Percentiles rank a stretch among this genome's conserved stretches.
Conservation (phyloP, 2,113 vertebrate genomes). For the Vulpes vulpes region DNA sequence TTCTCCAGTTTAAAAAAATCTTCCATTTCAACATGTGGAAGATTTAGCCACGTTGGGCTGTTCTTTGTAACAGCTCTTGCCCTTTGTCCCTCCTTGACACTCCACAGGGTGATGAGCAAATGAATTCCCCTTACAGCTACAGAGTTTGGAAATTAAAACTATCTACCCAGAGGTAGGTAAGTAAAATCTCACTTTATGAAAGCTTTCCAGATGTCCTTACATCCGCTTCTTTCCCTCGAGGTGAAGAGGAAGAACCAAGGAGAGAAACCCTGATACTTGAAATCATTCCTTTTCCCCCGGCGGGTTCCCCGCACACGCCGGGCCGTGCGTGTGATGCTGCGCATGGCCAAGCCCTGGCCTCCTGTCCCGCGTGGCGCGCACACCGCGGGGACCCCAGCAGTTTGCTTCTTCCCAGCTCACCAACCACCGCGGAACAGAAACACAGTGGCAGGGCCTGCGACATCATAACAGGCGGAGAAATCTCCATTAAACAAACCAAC, state of each 20-base stretch:
- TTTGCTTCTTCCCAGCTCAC: slow-evolving; percentile 28
- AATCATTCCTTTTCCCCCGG: slow-evolving; percentile 65
- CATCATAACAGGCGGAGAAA: slow-evolving; percentile 55
- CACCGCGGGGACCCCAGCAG: background rate
- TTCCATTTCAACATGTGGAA: slow-evolving; percentile 68
- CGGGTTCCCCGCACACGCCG: slow-evolving; percentile 22
- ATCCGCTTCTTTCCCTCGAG: slow-evolving; percentile 74
- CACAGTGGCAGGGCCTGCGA: background rate
- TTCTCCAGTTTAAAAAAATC: slow-evolving; percentile 54
- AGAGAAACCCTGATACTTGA: slow-evolving; percentile 61
- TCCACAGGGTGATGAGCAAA: slow-evolving; percentile 68
- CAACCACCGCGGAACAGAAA: slow-evolving; percentile 32
- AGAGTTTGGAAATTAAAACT: slow-evolving; percentile 75
- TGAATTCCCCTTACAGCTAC: slow-evolving; percentile 64
- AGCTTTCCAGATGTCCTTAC: slow-evolving; percentile 78
- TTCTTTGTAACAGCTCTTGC: slow-evolving; percentile 62
- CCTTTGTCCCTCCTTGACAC: background rate
- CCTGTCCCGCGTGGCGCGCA: background rate
- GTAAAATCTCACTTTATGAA: slow-evolving; percentile 77
- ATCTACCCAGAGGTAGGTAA: slow-evolving; percentile 77
- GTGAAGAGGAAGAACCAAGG: slow-evolving; percentile 32
- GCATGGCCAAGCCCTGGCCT: background rate
- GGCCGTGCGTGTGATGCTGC: background rate
- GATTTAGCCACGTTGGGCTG: background rate
- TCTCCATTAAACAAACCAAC: slow-evolving; percentile 52